Evolutionary conservation across 1,140 invertebrate genomes (phyloP).

Genomic region (Drosophila ogumai): DNA sequence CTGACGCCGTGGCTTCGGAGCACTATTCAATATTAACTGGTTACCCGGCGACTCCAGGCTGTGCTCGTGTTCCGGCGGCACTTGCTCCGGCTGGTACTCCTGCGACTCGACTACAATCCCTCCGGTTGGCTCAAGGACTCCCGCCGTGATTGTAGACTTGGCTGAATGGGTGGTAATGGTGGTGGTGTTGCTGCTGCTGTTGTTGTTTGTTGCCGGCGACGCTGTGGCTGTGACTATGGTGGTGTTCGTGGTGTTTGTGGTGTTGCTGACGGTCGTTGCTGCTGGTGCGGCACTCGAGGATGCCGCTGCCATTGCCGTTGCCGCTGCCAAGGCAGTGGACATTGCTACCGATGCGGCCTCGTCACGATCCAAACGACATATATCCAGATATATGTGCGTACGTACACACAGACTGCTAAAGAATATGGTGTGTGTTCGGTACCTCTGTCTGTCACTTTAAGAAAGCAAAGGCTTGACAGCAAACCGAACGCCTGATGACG

Average conservation of each 20-base stretch:
- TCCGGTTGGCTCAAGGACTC: slow-evolving; percentile 2
- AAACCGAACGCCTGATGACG: slow-evolving; percentile 49
- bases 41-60: slow-evolving; percentile 9
- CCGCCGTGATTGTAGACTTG: slow-evolving; percentile 1
- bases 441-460: slow-evolving; percentile 59
- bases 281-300: slow-evolving; percentile 45
- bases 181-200: slow-evolving; percentile 5
- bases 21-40: slow-evolving; percentile 1
- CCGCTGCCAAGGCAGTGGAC: slow-evolving; percentile 70
- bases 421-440: slow-evolving; percentile 68
- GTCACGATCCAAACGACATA: slow-evolving; percentile 70
- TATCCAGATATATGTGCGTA: slow-evolving; percentile 60
- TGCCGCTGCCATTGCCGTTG: slow-evolving; percentile 54
- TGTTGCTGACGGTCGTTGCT: slow-evolving; percentile 27
- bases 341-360: slow-evolving; percentile 68
- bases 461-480: slow-evolving; percentile 70
- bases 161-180: neutral
- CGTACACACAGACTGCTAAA: slow-evolving; percentile 52
- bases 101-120: slow-evolving; percentile 8
- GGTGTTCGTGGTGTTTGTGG: slow-evolving; percentile 23
- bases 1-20: slow-evolving; percentile 14
- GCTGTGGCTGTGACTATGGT: slow-evolving; percentile 26
- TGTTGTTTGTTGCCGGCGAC: slow-evolving; percentile 23
- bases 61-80: neutral
- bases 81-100: slow-evolving; percentile 4